Percentiles rank a stretch among this genome's conserved stretches.
These are phyloP conservation scores for Prunella fulvescens DNA, from an alignment of 2,113 vertebrate species.

Conservation along the genomic window DNA sequence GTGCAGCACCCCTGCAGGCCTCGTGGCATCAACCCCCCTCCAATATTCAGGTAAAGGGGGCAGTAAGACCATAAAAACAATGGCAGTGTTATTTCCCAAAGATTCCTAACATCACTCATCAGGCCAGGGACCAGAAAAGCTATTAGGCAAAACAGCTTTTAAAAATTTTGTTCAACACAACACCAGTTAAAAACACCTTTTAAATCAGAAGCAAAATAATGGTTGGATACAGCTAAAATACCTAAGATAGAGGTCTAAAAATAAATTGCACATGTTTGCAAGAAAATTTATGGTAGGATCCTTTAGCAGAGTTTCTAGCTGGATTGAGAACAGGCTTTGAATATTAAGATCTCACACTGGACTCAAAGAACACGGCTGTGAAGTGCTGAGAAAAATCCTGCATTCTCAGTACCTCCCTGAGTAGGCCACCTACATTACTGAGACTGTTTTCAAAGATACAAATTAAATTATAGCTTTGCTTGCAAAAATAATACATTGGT, in stretches of 20 bases:
- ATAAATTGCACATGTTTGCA: not conserved
- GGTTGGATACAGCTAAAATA: not conserved
- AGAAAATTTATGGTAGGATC: not conserved
- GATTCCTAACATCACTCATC: not conserved
- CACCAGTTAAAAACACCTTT: not conserved
- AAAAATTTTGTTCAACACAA: not conserved
- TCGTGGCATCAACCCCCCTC: too few relatives aligned
- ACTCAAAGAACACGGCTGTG: not conserved
- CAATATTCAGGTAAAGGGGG: not conserved
- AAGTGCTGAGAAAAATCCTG: not conserved
- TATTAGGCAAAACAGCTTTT: not conserved
- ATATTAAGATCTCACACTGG: not conserved
- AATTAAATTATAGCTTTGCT: not conserved
- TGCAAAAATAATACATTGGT: conserved; percentile 12
- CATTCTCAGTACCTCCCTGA: not conserved
- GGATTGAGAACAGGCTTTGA: not conserved
- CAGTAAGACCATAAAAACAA: not conserved
- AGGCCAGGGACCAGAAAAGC: not conserved
- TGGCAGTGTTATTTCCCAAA: not conserved
- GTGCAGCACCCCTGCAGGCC: not conserved
- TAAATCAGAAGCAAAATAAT: not conserved
- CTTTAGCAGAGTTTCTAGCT: not conserved
- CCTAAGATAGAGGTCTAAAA: not conserved
- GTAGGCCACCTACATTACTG: not conserved
- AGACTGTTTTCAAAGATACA: not conserved